Evolutionary conservation across 2,113 vertebrate genomes (phyloP).

Genomic region (Ascaphus truei): DNA sequence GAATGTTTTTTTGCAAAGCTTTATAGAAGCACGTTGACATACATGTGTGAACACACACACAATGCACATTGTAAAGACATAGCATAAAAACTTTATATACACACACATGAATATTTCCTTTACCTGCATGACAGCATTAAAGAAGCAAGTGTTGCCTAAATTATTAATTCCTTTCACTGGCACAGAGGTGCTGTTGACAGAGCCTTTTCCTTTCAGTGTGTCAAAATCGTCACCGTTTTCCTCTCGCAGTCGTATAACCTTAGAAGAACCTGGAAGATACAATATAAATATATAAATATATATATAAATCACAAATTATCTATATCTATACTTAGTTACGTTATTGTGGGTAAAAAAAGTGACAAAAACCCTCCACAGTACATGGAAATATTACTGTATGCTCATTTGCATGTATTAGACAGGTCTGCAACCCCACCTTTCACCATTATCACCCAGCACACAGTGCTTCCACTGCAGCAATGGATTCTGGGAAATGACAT

Average conservation of each 20-base stretch:
- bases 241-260: constrained; percentile 78
- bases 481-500: no score
- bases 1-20: no score
- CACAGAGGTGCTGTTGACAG: constrained; percentile 61
- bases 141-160: constrained; percentile 96
- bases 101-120: no score
- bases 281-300: constrained; percentile 29
- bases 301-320: background rate
- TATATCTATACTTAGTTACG: background rate
- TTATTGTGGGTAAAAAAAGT: background rate
- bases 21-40: no score
- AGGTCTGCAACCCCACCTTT: no score
- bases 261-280: constrained; percentile 68
- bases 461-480: no score
- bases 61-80: no score
- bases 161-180: constrained; percentile 94
- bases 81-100: no score
- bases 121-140: constrained; percentile 98
- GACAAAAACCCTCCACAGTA: background rate
- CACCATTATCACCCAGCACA: no score
- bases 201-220: constrained; percentile 65
- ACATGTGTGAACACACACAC: no score
- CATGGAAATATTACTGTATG: no score
- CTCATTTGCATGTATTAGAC: no score
- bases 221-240: constrained; percentile 73